phyloP scores from a whole-genome alignment of 2,797 vertebrate genomes.

The Neoniphon sammara region DNA sequence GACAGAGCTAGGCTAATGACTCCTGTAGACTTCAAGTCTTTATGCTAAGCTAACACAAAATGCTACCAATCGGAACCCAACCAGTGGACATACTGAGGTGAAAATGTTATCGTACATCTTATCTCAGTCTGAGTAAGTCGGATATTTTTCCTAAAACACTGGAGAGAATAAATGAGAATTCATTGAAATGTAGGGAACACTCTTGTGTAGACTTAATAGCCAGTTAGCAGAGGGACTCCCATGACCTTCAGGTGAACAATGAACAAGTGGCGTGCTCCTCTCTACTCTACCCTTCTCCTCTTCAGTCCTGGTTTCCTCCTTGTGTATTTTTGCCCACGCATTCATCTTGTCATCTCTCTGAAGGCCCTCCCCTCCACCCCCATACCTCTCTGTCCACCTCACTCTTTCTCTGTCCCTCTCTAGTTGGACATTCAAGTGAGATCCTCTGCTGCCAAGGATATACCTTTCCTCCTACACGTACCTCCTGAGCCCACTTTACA shows the following conservation, averaged over 20 bases:
- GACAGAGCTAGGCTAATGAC: too few species aligned
- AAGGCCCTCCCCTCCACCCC: conserved; percentile 46
- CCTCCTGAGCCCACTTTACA: conserved; percentile 29
- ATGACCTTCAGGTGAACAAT: conserved; percentile 39
- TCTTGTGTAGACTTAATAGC: too few species aligned
- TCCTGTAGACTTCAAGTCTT: too few species aligned
- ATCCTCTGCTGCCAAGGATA: conserved; percentile 15
- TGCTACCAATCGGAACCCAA: too few species aligned
- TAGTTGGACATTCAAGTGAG: conserved; percentile 41
- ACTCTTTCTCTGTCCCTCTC: conserved; percentile 13
- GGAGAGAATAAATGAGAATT: too few species aligned
- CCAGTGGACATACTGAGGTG: too few species aligned
- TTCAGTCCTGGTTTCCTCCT: conserved; percentile 3
- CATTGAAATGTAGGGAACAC: too few species aligned
- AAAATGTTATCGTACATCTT: too few species aligned
- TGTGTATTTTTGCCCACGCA: conserved; percentile 38
- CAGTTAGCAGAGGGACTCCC: conserved; percentile 39
- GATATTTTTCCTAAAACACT: too few species aligned
- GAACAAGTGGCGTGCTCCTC: conserved; percentile 11
- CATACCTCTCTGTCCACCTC: conserved; percentile 35
- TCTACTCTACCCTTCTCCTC: conserved; percentile 17
- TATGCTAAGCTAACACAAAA: too few species aligned
- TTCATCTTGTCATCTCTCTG: conserved; percentile 47
- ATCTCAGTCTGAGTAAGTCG: too few species aligned
- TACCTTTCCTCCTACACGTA: conserved; percentile 44